Percentiles rank a stretch among this genome's conserved stretches.
These are phyloP conservation scores for Belgica antarctica DNA, from an alignment of 2,888 invertebrate species.

Conservation along the genomic window DNA sequence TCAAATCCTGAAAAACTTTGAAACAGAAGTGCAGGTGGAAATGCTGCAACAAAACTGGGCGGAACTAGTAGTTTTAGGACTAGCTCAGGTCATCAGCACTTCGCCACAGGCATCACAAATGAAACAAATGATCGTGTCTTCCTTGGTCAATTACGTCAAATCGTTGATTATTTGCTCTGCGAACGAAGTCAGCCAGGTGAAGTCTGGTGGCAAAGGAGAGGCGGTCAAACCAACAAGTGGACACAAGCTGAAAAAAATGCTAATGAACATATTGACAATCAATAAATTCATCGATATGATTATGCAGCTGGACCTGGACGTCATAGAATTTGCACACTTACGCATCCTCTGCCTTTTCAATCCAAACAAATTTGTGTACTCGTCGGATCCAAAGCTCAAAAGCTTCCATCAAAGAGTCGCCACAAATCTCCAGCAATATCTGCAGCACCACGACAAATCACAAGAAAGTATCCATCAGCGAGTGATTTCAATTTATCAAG, in stretches of 20 bases:
- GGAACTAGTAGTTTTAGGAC: constrained; percentile 80
- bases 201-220: neutral
- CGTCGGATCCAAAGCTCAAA: neutral
- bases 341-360: constrained; percentile 29
- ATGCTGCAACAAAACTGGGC: constrained; percentile 84
- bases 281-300: constrained; percentile 26
- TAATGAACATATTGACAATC: constrained; percentile 13
- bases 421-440: constrained; percentile 28
- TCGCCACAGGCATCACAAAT: neutral
- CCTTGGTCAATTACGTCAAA: constrained; percentile 31
- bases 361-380: constrained; percentile 16
- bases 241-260: constrained; percentile 35
- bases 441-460: neutral
- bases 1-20: constrained; percentile 63
- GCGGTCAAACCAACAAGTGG: constrained; percentile 7
- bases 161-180: constrained; percentile 17
- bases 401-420: neutral
- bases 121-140: constrained; percentile 30
- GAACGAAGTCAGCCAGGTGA: neutral
- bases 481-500: constrained; percentile 2
- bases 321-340: constrained; percentile 38
- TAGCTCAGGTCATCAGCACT: constrained; percentile 63
- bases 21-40: constrained; percentile 73
- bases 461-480: neutral
- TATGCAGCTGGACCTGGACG: neutral